Conservation (phyloP, 2,888 invertebrate species). For the Anaspis maculata region DNA sequence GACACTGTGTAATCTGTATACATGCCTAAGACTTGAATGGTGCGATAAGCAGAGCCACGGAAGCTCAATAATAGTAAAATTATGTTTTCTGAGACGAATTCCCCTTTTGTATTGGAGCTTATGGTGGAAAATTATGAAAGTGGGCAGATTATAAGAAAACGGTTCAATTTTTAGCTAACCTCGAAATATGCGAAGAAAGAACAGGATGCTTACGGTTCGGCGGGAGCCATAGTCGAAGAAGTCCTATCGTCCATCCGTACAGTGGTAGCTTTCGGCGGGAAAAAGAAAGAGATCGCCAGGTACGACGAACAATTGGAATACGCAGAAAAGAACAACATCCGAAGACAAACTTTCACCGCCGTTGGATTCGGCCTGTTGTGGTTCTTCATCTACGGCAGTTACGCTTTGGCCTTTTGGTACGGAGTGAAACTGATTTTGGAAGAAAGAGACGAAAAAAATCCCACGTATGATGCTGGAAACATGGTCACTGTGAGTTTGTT, state of each 20-base stretch:
- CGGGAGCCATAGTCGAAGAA: slow-evolving; percentile 73
- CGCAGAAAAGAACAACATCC: slow-evolving; percentile 60
- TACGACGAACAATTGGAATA: slow-evolving; percentile 54
- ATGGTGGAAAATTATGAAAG: too few species aligned
- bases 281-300: slow-evolving; percentile 58
- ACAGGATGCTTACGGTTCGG: slow-evolving; percentile 63
- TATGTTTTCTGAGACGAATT: too few species aligned
- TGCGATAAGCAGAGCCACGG: too few species aligned
- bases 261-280: slow-evolving; percentile 72
- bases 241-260: slow-evolving; percentile 67
- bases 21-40: too few species aligned
- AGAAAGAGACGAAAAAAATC: slow-evolving; percentile 47
- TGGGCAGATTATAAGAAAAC: too few species aligned
- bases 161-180: slow-evolving; percentile 50
- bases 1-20: too few species aligned
- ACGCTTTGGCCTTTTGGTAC: slow-evolving; percentile 79
- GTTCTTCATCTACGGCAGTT: slow-evolving; percentile 70
- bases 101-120: too few species aligned
- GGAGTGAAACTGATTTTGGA: slow-evolving; percentile 59
- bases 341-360: slow-evolving; percentile 59
- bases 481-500: slow-evolving; percentile 69
- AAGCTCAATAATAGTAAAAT: too few species aligned
- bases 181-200: slow-evolving; percentile 58
- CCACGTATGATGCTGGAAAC: slow-evolving; percentile 51
- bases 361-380: slow-evolving; percentile 65